Evolutionary conservation across 1,140 invertebrate species (phyloP), one percentile per base, ranked within the genome.

Genomic region (Lepidurus packardi): DNA sequence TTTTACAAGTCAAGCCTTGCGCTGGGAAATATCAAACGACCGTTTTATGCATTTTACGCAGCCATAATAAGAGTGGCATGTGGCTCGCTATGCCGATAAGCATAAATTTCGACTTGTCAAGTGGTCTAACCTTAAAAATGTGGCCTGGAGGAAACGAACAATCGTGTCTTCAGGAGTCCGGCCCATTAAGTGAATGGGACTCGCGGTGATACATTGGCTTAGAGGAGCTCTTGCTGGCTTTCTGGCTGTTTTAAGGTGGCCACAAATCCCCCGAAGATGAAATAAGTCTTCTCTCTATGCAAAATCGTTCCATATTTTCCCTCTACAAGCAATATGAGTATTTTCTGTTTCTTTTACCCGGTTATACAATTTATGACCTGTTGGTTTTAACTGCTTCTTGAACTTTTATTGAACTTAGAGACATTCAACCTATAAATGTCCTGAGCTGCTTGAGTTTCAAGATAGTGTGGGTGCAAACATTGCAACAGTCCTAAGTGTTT

Each of bases 61-160:
- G 53, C 53, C 53, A 65, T 65, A 65, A 65, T 65, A 65, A 13
- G 53, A 65, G 53, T 65, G 53, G 53, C 53, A 65, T 65, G 53
- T 3, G 53, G 53, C 3, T 34, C 34, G 2, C 53, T 65, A 65
- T 65, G 53, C 21, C 53, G 53, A 65, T 65, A 65, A 65, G 53
- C 53, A 65, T 65, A 65, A 65, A 65, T 65, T 65, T 65, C 16
- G 53, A 65, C 53, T 65, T 65, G 53, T 65, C 53, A 65, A 65
- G 53, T 65, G 47, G 47, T n/a, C 21, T n/a, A 65, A 13, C 47
- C 21, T 65, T 65, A n/a, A 65, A 65, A 65, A 65, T 65, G 53
- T 65, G 53, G 53, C 53, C 53, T 65, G 21, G 53, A 65, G 53
- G 53, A 65, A 65, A 65, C 53, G 13, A n/a, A 65, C 53, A 65